Evolutionary conservation across 2,888 invertebrate genomes (phyloP).

Genomic region (Hololepta plana): DNA sequence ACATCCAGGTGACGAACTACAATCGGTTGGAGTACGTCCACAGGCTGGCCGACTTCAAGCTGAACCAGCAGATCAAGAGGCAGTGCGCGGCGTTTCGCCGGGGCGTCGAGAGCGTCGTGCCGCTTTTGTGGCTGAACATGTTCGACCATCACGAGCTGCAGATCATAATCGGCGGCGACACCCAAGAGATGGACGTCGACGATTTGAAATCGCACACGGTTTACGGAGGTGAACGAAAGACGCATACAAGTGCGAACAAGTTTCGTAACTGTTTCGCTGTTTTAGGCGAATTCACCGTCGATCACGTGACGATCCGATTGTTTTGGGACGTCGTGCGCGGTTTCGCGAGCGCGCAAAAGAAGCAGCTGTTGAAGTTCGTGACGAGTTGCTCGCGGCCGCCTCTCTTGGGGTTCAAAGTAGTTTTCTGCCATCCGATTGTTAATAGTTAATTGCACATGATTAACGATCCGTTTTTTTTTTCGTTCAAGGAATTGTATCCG

Average conservation of each 20-base stretch:
- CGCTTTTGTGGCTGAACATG: slow-evolving; percentile 84
- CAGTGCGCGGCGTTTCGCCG: slow-evolving; percentile 80
- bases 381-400: slow-evolving; percentile 97
- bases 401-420: slow-evolving; percentile 86
- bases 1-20: slow-evolving; percentile 76
- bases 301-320: slow-evolving; percentile 66
- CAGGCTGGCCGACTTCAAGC: slow-evolving; percentile 85
- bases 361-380: slow-evolving; percentile 88
- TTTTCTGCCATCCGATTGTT: background rate
- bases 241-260: too few relatives aligned
- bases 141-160: slow-evolving; percentile 91
- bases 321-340: slow-evolving; percentile 82
- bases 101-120: slow-evolving; percentile 80
- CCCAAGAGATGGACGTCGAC: slow-evolving; percentile 79
- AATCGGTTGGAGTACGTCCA: slow-evolving; percentile 96
- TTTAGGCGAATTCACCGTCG: slow-evolving; percentile 59
- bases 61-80: slow-evolving; percentile 74
- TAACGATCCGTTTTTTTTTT: slow-evolving; percentile 3
- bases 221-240: slow-evolving; percentile 46
- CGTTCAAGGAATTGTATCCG: slow-evolving; percentile 72
- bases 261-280: slow-evolving; percentile 2
- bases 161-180: slow-evolving; percentile 90
- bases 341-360: slow-evolving; percentile 68
- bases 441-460: slow-evolving; percentile 3
- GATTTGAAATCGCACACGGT: slow-evolving; percentile 78